Conservation (phyloP, 2,113 vertebrate species). For the Aegotheles bennettii region DNA sequence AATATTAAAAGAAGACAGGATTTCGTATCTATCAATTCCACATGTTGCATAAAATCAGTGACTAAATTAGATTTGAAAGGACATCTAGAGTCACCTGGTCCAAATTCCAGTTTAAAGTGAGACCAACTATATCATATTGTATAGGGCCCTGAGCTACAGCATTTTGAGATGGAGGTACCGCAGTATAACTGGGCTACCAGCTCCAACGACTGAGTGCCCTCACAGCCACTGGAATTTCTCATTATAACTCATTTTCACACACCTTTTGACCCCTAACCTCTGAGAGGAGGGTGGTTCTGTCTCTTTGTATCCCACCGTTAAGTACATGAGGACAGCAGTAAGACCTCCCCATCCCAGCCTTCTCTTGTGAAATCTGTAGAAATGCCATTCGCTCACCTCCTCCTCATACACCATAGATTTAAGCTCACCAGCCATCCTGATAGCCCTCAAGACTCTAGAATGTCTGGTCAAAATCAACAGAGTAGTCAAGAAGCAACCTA, state of each 20-base stretch:
- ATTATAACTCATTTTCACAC: background rate
- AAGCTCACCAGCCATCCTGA: background rate
- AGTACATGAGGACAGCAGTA: background rate
- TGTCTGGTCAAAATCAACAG: background rate
- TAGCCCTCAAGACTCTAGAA: background rate
- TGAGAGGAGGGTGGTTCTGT: background rate
- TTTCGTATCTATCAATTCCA: background rate
- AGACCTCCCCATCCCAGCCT: background rate
- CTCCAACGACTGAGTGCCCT: background rate
- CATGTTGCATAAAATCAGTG: background rate
- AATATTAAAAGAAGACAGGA: background rate
- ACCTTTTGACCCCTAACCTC: background rate
- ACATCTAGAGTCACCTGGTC: background rate
- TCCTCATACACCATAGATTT: background rate
- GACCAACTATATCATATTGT: background rate
- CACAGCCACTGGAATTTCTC: background rate
- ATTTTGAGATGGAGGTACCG: rapidly evolving
- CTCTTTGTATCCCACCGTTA: background rate
- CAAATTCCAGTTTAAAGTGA: background rate
- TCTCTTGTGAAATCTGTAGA: background rate
- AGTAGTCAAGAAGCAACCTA: background rate
- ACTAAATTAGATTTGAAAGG: background rate
- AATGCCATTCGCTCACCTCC: background rate
- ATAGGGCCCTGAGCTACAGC: background rate
- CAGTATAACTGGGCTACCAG: background rate